These are phyloP conservation scores for Podarcis muralis DNA, from an alignment of 2,113 vertebrate genomes.

Conservation along the genomic window DNA sequence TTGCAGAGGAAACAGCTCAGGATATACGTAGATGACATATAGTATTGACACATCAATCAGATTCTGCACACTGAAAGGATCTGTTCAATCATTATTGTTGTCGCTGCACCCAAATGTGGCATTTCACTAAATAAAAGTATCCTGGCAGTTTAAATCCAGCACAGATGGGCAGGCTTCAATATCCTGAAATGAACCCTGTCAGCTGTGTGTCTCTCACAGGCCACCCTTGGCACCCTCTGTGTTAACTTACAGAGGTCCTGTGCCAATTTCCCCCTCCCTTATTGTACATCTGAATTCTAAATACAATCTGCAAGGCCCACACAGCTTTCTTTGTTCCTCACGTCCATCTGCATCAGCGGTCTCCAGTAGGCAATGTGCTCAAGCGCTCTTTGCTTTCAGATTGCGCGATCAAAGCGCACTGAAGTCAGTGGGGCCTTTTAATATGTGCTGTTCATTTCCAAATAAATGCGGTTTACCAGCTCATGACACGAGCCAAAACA, in stretches of 20 bases:
- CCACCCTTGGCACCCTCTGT: conserved; percentile 57
- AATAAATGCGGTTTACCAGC: conserved; percentile 44
- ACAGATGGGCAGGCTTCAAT: conserved; percentile 33
- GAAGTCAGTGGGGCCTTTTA: conserved; percentile 57
- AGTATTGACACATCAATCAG: conserved; percentile 1
- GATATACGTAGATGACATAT: background rate
- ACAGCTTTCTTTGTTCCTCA: conserved; percentile 48
- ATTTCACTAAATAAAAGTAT: conserved; percentile 26
- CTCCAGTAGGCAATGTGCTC: conserved; percentile 54
- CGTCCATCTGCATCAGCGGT: conserved; percentile 50
- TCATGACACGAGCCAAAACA: conserved; percentile 33
- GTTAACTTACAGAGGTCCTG: conserved; percentile 37
- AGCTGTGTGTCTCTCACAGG: conserved; percentile 59
- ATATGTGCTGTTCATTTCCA: background rate
- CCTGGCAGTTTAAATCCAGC: conserved; percentile 23
- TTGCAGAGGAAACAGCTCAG: background rate
- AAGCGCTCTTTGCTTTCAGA: conserved; percentile 19
- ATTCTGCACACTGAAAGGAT: background rate
- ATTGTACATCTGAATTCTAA: conserved; percentile 66
- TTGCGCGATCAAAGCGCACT: conserved; percentile 52
- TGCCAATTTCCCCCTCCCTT: conserved; percentile 44
- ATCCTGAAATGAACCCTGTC: conserved; percentile 58
- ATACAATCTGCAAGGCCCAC: conserved; percentile 58
- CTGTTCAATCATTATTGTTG: background rate
- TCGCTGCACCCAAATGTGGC: background rate